Conservation (phyloP, 2,888 invertebrate genomes). For the Flexamia atlantica region DNA sequence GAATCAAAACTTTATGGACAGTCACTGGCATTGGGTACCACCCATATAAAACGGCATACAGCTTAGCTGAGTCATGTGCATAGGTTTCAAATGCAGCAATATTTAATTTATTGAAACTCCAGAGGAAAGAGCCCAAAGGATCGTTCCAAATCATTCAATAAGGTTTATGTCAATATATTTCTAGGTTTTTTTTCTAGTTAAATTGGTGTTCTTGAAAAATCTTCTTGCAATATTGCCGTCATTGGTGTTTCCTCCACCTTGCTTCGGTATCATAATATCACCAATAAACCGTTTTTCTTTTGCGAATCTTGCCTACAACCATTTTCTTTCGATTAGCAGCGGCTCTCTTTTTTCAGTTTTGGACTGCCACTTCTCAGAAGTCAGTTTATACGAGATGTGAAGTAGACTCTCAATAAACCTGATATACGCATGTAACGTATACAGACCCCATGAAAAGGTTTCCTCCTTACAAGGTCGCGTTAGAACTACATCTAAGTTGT, state of each 20-base stretch:
- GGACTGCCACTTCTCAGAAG: slow-evolving; percentile 49
- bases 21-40: slow-evolving; percentile 70
- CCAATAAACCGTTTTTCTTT: slow-evolving; percentile 54
- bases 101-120: slow-evolving; percentile 65
- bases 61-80: background rate
- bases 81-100: background rate
- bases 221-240: slow-evolving; percentile 58
- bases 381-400: slow-evolving; percentile 59
- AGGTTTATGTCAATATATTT: background rate
- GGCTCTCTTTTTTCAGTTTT: slow-evolving; percentile 31
- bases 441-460: slow-evolving; percentile 55
- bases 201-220: slow-evolving; percentile 33
- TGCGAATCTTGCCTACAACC: slow-evolving; percentile 41
- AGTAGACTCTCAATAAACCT: slow-evolving; percentile 60
- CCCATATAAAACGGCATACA: background rate
- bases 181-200: slow-evolving; percentile 19
- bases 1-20: slow-evolving; percentile 71
- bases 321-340: slow-evolving; percentile 13
- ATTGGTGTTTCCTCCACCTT: slow-evolving; percentile 60
- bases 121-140: slow-evolving; percentile 70
- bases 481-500: slow-evolving; percentile 4
- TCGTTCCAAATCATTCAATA: slow-evolving; percentile 67
- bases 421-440: slow-evolving; percentile 59
- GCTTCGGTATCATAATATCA: slow-evolving; percentile 59
- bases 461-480: no score